phyloP scores from a whole-genome alignment of 1,140 invertebrate genomes.

The Drosophila navojoa region DNA sequence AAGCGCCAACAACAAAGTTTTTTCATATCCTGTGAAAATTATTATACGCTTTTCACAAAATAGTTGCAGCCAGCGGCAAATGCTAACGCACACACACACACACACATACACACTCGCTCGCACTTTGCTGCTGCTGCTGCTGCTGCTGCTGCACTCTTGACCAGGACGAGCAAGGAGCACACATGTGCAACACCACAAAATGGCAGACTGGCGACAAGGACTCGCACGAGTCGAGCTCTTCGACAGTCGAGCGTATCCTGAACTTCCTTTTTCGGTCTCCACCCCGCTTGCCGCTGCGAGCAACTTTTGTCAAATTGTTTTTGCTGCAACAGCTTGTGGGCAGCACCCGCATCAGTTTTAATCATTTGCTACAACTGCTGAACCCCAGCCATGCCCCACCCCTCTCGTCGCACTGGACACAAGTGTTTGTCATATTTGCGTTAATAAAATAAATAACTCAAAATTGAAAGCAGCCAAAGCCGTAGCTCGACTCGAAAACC shows the following conservation, averaged over 20 bases:
- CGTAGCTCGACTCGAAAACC: constrained; percentile 2
- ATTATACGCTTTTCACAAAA: constrained; percentile 77
- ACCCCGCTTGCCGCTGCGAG: constrained; percentile 3
- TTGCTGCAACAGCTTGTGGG: constrained; percentile 67
- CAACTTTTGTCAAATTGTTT: constrained; percentile 76
- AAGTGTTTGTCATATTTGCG: constrained; percentile 33
- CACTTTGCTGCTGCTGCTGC: no score
- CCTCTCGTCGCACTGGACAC: constrained; percentile 3
- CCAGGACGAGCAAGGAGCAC: constrained; percentile 40
- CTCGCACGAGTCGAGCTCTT: constrained; percentile 26
- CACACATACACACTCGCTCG: no score
- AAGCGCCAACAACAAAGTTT: constrained; percentile 77
- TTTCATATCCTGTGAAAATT: constrained; percentile 81
- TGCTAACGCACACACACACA: constrained; percentile 12
- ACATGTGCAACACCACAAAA: constrained; percentile 34
- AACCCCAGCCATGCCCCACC: neutral
- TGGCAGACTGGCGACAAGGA: constrained; percentile 33
- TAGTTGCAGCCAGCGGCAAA: constrained; percentile 64
- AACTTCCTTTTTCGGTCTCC: constrained; percentile 39
- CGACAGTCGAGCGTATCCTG: constrained; percentile 49
- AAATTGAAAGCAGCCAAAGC: constrained; percentile 23
- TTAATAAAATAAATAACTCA: constrained; percentile 36
- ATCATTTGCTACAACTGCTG: constrained; percentile 46
- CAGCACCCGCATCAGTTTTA: constrained; percentile 64
- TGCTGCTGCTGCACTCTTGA: constrained; percentile 61